A percentile compares a stretch with the other conserved stretches of the same genome.
Conservation (phyloP, 2,797 vertebrate genomes). For the Coilia nasus region DNA sequence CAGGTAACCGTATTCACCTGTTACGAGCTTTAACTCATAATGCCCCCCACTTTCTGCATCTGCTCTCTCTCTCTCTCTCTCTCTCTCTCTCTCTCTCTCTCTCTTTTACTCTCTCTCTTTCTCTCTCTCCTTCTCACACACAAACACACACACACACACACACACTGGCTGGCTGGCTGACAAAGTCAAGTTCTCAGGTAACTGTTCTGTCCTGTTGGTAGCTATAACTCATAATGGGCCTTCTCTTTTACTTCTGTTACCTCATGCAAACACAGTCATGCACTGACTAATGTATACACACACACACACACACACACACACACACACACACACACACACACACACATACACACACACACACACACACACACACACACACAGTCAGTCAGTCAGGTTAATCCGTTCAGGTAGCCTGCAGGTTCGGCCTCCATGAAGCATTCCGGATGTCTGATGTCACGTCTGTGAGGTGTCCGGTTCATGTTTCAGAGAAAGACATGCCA, state of each 20-base stretch:
- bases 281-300: background rate
- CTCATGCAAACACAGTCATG: background rate
- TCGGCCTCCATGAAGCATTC: background rate
- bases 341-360: constrained; percentile 12
- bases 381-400: background rate
- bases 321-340: background rate
- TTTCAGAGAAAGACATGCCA: constrained; percentile 10
- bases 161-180: no score
- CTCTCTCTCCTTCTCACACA: no score
- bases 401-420: background rate
- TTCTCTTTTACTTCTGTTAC: background rate
- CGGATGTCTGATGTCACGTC: constrained; percentile 13
- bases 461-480: constrained; percentile 12
- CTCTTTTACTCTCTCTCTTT: no score
- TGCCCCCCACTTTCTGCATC: no score
- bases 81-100: no score
- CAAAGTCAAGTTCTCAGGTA: background rate
- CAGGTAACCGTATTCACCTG: no score
- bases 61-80: no score
- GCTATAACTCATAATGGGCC: background rate
- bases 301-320: constrained; percentile 5
- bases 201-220: constrained; percentile 2
- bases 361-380: background rate
- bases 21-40: no score
- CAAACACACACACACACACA: no score